These are phyloP conservation scores for Spilosoma lubricipeda DNA, from an alignment of 2,888 invertebrate genomes.

Conservation along the genomic window DNA sequence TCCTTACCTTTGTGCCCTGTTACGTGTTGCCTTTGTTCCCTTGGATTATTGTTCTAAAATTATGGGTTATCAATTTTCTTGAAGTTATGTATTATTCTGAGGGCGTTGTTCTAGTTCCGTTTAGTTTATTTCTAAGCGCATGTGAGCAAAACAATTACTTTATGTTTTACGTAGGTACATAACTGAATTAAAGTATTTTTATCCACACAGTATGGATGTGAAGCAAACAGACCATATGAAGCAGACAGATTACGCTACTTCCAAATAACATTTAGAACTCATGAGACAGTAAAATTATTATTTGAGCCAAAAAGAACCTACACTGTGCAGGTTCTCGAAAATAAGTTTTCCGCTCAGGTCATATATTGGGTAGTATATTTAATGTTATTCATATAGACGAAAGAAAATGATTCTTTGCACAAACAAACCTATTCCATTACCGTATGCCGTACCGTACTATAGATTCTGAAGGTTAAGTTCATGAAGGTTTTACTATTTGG, in stretches of 20 bases:
- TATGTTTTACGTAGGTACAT: neutral
- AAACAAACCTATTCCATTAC: constrained; percentile 34
- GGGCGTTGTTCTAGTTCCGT: neutral
- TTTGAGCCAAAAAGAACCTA: constrained; percentile 5
- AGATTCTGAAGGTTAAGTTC: constrained; percentile 18
- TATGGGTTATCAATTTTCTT: constrained; percentile 63
- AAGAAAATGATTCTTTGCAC: constrained; percentile 38
- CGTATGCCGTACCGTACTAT: constrained; percentile 11
- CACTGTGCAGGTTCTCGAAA: constrained; percentile 1
- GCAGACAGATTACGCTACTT: neutral
- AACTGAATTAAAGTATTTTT: neutral
- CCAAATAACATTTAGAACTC: constrained; percentile 2
- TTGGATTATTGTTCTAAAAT: constrained; percentile 61
- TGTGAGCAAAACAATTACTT: neutral
- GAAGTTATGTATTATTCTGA: constrained; percentile 10
- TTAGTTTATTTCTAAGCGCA: neutral
- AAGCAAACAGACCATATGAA: neutral
- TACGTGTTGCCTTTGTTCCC: constrained; percentile 64
- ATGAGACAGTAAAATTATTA: constrained; percentile 9
- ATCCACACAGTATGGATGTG: neutral
- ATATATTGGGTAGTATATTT: constrained; percentile 31
- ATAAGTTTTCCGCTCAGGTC: constrained; percentile 10
- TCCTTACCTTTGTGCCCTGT: constrained; percentile 75
- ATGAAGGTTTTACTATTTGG: constrained; percentile 27
- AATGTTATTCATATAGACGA: constrained; percentile 30